Conservation (phyloP, 53 echinoderm and acorn worm genomes). For the Crossaster papposus region DNA sequence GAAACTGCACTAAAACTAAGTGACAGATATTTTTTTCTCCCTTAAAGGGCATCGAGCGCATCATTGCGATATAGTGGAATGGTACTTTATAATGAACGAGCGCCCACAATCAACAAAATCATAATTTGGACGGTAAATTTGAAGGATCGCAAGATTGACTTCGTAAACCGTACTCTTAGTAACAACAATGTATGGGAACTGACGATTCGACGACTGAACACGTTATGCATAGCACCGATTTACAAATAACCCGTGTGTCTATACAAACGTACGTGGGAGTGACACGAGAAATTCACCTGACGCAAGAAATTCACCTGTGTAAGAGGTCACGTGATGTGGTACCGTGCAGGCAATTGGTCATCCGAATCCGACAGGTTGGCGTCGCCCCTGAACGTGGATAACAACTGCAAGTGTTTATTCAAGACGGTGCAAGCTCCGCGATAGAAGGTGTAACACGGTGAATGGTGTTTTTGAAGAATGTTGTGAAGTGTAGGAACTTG, state of each 20-base stretch:
- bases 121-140: neutral
- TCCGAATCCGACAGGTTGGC: neutral
- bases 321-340: neutral
- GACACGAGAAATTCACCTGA: neutral
- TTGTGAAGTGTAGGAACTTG: neutral
- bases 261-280: neutral
- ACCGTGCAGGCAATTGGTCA: constrained; percentile 14
- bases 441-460: neutral
- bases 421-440: neutral
- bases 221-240: neutral
- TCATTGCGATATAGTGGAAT: neutral
- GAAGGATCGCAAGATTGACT: neutral
- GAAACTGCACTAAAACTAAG: neutral
- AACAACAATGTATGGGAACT: neutral
- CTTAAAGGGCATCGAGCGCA: neutral
- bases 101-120: neutral
- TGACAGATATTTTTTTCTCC: neutral
- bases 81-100: neutral
- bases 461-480: neutral
- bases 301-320: neutral
- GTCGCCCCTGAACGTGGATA: neutral
- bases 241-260: neutral
- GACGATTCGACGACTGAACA: neutral
- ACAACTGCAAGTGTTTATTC: constrained; percentile 4
- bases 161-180: neutral